Evolutionary conservation across 2,113 vertebrate genomes (phyloP), one percentile per base, ranked within the genome.

Genomic region (Salvelinus alpinus): DNA sequence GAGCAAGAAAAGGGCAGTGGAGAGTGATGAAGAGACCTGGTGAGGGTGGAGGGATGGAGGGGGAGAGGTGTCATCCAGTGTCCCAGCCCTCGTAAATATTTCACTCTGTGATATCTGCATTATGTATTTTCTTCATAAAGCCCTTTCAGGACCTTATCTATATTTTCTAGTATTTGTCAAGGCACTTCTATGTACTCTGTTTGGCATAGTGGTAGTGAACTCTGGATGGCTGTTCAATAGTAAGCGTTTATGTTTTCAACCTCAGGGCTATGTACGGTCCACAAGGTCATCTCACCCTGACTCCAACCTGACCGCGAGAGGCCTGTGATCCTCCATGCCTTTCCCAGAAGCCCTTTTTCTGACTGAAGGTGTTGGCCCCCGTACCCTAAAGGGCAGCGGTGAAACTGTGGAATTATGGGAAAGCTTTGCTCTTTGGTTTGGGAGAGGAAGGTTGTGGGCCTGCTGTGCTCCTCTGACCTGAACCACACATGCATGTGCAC

Each of bases 51-150:
- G 38, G 38, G 38, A 9, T 38, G 38, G 38, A 29, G 47, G 16
- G 14, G 70, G 48, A 25, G 47, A 2, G 48, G 88, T 87, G 89
- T 89, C 83, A 85, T 88, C 79, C 86, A 87, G 77, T 78, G 31
- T 90, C 88, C 88, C 73, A 62, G 79, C 20, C 86, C 88, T 92
- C 80, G 87, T 91, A 85, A 93, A 93, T 93, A 91, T 93, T 92
- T 92, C 78, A 91, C 91, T 8, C 24, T 84, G 73, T 84, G 87
- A 86, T 88, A 85, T 75, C 74, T 92, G 91, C 88, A 91, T 90
- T 89, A 88, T 91, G 80, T 85, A 90, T 54, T 92, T 87, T 84
- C 78, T 71, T 44, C 38, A 44, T 44, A 11, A 44, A 44, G 38
- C 38, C 38, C 38, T 44, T 44, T 44, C 38, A 44, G 38, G 38